Evolutionary conservation across 2,888 invertebrate genomes (phyloP).

Genomic region (Leptopilina syphax): DNA sequence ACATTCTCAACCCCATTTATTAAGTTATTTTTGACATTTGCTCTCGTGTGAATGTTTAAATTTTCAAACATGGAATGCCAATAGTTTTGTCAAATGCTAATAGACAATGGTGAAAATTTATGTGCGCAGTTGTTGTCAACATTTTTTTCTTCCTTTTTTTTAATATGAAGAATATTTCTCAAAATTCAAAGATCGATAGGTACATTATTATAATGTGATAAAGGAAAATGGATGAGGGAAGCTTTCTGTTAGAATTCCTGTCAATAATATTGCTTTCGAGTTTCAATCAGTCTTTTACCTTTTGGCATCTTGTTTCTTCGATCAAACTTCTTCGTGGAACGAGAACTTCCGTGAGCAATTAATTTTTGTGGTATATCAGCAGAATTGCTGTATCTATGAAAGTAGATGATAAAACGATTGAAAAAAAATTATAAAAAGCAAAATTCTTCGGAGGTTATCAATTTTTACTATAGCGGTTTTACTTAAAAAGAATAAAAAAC

Average conservation of each 20-base stretch:
- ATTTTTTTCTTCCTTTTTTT: neutral
- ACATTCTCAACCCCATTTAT: neutral
- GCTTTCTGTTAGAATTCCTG: slow-evolving; percentile 15
- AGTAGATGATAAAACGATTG: too few relatives aligned
- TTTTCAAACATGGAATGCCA: neutral
- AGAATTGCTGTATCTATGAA: too few relatives aligned
- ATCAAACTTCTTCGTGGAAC: neutral
- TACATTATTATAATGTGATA: neutral
- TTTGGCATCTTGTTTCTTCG: slow-evolving; percentile 5
- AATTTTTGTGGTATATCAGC: neutral
- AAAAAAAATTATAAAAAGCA: too few relatives aligned
- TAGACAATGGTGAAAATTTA: neutral
- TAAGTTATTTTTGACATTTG: slow-evolving; percentile 6
- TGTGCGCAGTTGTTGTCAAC: neutral
- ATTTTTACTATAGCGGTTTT: neutral
- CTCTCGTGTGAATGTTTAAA: too few relatives aligned
- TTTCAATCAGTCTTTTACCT: slow-evolving; percentile 29
- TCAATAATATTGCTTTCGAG: slow-evolving; percentile 16
- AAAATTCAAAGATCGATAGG: neutral
- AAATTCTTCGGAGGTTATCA: neutral
- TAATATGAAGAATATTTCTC: neutral
- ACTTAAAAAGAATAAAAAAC: too few relatives aligned
- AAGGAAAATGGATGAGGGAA: slow-evolving; percentile 5
- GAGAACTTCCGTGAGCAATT: neutral
- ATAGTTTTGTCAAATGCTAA: neutral